Evolutionary conservation across 1,140 invertebrate species (phyloP), one percentile per base, ranked within the genome.

Genomic region (Linepithema humile): DNA sequence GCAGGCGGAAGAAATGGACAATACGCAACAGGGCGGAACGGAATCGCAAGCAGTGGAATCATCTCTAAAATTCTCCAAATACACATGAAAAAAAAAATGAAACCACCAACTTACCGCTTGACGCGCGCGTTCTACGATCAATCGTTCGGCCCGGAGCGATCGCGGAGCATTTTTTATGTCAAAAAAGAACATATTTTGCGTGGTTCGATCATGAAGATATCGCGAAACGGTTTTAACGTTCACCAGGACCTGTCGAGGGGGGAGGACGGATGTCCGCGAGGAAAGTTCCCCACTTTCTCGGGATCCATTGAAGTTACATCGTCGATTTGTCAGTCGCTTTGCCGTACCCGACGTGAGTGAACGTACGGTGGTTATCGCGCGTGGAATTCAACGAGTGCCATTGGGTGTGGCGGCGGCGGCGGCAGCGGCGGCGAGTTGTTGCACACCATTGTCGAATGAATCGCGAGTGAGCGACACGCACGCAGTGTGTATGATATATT

Each of bases 311-410:
- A 35, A 87, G 87, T 84, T 78, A 77, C 75, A 69, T 86, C 48
- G 86, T 69, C 77, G 67, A 64, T 86, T 82, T 78, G 80, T 82
- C 84, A 86, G 88, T 89, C 57, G 60, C 80, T 84, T 88, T 64
- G 69, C 87, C 84, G 84, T 84, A 29, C 20, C n/a, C n/a, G n/a
- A 15, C 0, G 43, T 15, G 40, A 40, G 38, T 10, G 40, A 57
- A 67, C 35, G 70, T 29, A 17, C 43, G 50, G 60, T 82, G 86
- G 43, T 82, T 77, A 80, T 86, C 74, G 70, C 82, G 83, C 55
- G 84, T 82, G 64, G 59, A 78, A 82, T 87, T 73, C 26, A 40
- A 69, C 15, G 73, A 73, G 69, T 43, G 29, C 64, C n/a, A 43
- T 82, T 82, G 78, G 78, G 78, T 82, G 78, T 82, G 78, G 78